Percentiles rank a stretch among this genome's conserved stretches.
Conservation (phyloP, 2,113 vertebrate genomes). For the Brevimyrus niger region DNA sequence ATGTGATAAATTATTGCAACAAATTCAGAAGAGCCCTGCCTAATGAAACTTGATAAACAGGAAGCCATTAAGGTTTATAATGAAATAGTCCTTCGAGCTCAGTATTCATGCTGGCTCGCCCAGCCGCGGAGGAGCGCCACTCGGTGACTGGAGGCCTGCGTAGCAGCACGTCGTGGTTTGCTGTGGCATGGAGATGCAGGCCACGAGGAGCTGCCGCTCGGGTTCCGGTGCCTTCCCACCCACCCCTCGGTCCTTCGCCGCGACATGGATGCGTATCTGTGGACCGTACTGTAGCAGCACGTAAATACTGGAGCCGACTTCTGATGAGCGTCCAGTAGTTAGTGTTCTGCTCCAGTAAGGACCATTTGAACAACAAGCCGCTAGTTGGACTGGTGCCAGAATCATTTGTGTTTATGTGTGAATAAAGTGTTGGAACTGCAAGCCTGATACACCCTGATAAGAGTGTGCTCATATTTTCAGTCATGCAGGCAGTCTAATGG, state of each 20-base stretch:
- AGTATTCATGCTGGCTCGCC: neutral
- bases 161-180: constrained; percentile 76
- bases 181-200: constrained; percentile 70
- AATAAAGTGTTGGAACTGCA: neutral
- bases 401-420: neutral
- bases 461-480: neutral
- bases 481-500: neutral
- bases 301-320: constrained; percentile 70
- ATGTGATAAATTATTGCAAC: neutral
- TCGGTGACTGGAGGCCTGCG: constrained; percentile 35
- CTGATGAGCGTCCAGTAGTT: constrained; percentile 64
- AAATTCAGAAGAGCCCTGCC: neutral
- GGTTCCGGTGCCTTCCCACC: constrained; percentile 4
- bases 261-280: constrained; percentile 16
- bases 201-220: constrained; percentile 67
- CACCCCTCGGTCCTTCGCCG: neutral
- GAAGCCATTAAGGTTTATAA: neutral
- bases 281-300: constrained; percentile 67
- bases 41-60: neutral
- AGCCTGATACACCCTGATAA: neutral
- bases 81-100: neutral
- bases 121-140: neutral
- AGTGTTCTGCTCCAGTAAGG: constrained; percentile 69
- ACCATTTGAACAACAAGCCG: constrained; percentile 22
- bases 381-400: neutral